Base-by-base conservation (phyloP, 2,888 invertebrate genomes). In the Thecophora atra region DNA sequence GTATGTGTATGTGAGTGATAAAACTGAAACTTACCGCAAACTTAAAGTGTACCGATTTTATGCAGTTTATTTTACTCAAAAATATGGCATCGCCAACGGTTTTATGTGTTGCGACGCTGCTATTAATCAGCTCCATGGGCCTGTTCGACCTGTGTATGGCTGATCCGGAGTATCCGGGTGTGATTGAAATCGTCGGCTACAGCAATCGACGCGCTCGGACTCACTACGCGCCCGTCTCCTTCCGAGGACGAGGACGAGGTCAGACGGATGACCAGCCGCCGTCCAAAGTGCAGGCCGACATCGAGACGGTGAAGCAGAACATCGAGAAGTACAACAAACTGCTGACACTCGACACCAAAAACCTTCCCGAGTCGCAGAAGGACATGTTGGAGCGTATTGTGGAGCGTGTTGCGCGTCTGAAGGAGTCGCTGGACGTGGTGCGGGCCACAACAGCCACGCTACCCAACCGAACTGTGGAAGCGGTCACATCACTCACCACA, bases 301-400 rank as follows among this genome's bases (percentile, higher is more conserved):
- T 86, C 67, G 86, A 86, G 67, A 84, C 84, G 0, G 86, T 86
- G 0, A 84, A 85, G 66, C 79, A 82, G 30, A 86, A 86, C 71
- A 85, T 86, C 71, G 82, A 84, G 66, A 85, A 86, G 74, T 86
- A 86, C 71, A 85, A 86, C 74, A 81, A 83, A 26, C 75, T 86
- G 17, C 73, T 86, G 4, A 84, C 85, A 73, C 66, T 85, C 75
- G 86, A 86, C 75, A 85, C 85, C 0, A 84, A 83, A 77, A 85
- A 86, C 74, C 74, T 87, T 60, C 85, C 86, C 0, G 85, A 85
- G 72, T 85, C 85, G 37, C 86, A 87, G 73, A 86, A 86, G 81
- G 83, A 85, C 72, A 85, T 87, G 81, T 76, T 87, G 63, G 84
- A 85, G 69, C 77, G 84, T n/a, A 87, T 87, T 56, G 86, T 86